Evolutionary conservation across 1,140 invertebrate species (phyloP), one percentile per base, ranked within the genome.

Genomic region (Drosophila truncata): DNA sequence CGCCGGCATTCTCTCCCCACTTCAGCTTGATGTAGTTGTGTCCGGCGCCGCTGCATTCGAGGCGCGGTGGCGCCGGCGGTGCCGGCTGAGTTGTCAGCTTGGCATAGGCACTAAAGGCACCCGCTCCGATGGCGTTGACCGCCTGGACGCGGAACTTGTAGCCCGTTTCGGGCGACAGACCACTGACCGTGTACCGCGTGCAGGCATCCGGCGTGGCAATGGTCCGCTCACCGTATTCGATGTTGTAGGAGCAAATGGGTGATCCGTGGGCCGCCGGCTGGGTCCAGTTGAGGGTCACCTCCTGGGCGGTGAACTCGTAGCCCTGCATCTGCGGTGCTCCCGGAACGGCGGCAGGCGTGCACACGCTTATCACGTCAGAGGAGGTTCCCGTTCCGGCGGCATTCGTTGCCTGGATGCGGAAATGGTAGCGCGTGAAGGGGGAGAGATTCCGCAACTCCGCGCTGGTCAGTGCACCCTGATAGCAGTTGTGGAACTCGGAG

Each of bases 11-110:
- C 33, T 96, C 95, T 18, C 95, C 95, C 97, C 97, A 98, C 92
- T 97, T 97, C 20, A 98, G 94, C 88, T 97, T 97, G 52, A 98
- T 94, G 93, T 95, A 96, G 93, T 97, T 97, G 93, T 97, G 96
- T 2, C 95, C 95, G 8, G 94, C 93, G 46, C 94, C 94, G 9
- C 95, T 94, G 91, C 96, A 96, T 80, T 97, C 95, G 14, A 98
- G 93, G 46, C 93, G 92, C 2, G 97, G 97, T 23, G 97, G 96
- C 4, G 94, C 78, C 1, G 97, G 97, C 2, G 97, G 97, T 11
- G 96, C 94, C 14, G 96, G 95, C 37, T 95, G 93, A 2, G 97
- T 98, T 13, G 94, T 93, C 20, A 96, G 94, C 93, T 95, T 96
- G 16, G 96, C 93, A 41, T 95, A 93, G 25, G 95, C 93, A 64